Evolutionary conservation across 2,888 invertebrate species (phyloP), one percentile per base, ranked within the genome.

Genomic region (Cryptus armator): DNA sequence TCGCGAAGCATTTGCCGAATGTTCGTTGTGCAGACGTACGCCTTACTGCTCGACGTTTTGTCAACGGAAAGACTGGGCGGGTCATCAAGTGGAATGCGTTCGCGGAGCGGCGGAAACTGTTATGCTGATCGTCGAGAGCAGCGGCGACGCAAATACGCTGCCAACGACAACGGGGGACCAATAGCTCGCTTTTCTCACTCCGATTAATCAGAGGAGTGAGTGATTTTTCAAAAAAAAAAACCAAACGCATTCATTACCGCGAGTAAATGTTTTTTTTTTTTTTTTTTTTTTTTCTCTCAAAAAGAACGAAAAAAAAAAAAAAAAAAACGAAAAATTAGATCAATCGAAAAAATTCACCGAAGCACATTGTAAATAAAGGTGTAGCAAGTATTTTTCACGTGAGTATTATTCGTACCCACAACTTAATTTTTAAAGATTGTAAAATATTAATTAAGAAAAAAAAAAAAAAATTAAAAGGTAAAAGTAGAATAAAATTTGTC

Each of bases 1-100:
- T 93, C 95, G 98, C 84, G 98, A 97, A 92, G 98, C 98, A 10
- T 95, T 97, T 71, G 97, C 97, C 0, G 98, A 98, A 93, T 98
- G 98, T 93, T 98, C 98, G 0, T 94, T 98, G 56, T 98, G 98
- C 91, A 95, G 98, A 72, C 95, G 97, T 85, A 98, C 98, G 14
- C 97, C 97, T 10, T 98, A 98, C 93, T 98, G 98, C 93, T 98
- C 98, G 7, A 97, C 97, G 3, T 98, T 97, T 94, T 98, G 98
- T 94, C 98, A 98, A 94, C 96, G 97, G 87, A 98, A 98, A 93
- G 98, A 98, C 94, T 98, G 98, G 98, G 96, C 96, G 16, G 96
- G 97, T 53, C 98, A 97, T 94, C 98, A 98, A 94, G 97, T 97
- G 84, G 97, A 98, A 93, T 97, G 97, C 92, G 96, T 97, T 56